phyloP scores from a whole-genome alignment of 1,140 invertebrate genomes.

The Drosophila simulans region DNA sequence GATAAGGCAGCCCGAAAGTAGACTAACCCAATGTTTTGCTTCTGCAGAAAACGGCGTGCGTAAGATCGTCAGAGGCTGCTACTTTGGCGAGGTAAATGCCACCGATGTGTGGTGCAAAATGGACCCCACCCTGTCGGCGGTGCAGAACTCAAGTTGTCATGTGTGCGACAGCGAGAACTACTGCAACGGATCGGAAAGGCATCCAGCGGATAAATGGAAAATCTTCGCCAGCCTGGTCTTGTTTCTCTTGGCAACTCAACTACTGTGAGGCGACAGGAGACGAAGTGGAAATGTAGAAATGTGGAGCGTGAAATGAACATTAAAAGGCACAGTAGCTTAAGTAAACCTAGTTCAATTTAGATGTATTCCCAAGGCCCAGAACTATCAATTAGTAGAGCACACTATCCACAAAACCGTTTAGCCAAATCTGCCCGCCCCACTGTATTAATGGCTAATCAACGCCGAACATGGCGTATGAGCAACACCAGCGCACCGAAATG shows the following conservation, averaged over 20 bases:
- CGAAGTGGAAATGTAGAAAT: background rate
- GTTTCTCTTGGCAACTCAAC: conserved; percentile 29
- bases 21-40: conserved; percentile 30
- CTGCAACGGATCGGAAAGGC: conserved; percentile 55
- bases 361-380: background rate
- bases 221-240: conserved; percentile 33
- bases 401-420: background rate
- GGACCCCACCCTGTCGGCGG: conserved; percentile 64
- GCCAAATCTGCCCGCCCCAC: conserved; percentile 12
- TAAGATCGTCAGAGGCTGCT: conserved; percentile 72
- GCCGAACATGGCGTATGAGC: conserved; percentile 32
- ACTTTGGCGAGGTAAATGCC: conserved; percentile 76
- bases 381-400: background rate
- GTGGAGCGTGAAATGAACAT: conserved; percentile 5
- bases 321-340: conserved; percentile 24
- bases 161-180: conserved; percentile 73
- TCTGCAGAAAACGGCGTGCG: conserved; percentile 63
- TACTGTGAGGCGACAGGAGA: conserved; percentile 11
- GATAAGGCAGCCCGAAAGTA: conserved; percentile 54
- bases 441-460: conserved; percentile 36
- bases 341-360: conserved; percentile 37
- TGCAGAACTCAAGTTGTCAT: conserved; percentile 66
- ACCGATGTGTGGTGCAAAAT: conserved; percentile 67
- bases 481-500: conserved; percentile 18
- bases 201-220: conserved; percentile 27